Evolutionary conservation across 2,113 vertebrate species (phyloP).

Genomic region (Choloepus hoffmanni): DNA sequence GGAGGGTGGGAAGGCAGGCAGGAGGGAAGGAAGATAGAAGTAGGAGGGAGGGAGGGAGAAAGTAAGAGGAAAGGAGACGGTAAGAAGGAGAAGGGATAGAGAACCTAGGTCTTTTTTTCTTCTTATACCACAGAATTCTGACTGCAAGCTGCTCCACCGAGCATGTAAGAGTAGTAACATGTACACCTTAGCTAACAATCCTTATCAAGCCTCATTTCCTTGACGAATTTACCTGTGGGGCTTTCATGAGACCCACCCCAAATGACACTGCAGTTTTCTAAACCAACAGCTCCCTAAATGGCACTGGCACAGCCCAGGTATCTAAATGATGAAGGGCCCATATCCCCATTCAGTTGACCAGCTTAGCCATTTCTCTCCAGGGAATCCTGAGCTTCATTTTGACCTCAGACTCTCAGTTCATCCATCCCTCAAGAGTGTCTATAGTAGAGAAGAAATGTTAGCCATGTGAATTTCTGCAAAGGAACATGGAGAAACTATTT

Average conservation of each 20-base stretch:
- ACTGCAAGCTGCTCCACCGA: neutral
- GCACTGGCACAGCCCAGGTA: neutral
- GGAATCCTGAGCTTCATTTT: neutral
- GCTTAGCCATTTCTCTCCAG: neutral
- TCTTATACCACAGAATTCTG: neutral
- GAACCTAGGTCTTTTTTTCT: neutral
- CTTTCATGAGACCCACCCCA: neutral
- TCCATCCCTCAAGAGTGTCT: neutral
- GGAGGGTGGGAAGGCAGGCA: neutral
- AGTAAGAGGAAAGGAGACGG: too few relatives aligned
- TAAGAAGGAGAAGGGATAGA: neutral
- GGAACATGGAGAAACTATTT: neutral
- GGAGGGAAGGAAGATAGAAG: too few relatives aligned
- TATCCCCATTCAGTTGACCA: neutral
- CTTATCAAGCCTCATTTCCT: conserved; percentile 5
- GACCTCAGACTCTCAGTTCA: neutral
- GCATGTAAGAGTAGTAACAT: neutral
- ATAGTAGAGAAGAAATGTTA: neutral
- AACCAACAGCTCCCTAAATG: neutral
- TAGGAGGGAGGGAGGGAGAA: too few relatives aligned
- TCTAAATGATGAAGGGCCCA: neutral
- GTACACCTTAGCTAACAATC: neutral
- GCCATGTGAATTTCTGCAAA: conserved; percentile 27
- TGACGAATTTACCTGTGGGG: neutral
- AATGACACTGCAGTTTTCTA: conserved; percentile 25